These are phyloP conservation scores for Phyllostomus discolor DNA, from an alignment of 2,113 vertebrate species.

Conservation along the genomic window DNA sequence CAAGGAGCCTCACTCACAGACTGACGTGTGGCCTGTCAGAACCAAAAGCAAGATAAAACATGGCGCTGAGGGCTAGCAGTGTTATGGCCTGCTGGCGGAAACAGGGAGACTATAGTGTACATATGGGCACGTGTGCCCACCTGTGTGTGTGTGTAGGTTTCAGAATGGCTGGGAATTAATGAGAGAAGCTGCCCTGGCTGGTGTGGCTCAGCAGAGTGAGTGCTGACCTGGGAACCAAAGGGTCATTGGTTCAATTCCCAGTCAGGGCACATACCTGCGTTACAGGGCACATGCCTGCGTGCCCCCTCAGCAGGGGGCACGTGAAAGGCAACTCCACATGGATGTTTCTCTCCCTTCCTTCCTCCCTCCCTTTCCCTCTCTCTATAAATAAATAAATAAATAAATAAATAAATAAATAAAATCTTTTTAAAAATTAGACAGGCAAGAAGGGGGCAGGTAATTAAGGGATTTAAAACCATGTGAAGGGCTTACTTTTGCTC, in stretches of 20 bases:
- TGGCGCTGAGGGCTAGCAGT: background rate
- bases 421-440: background rate
- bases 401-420: too few species aligned
- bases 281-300: too few species aligned
- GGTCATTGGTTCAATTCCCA: too few species aligned
- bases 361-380: too few species aligned
- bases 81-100: background rate
- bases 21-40: background rate
- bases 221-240: too few species aligned
- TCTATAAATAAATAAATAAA: too few species aligned
- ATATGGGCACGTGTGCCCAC: background rate
- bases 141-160: background rate
- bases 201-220: too few species aligned
- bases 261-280: too few species aligned
- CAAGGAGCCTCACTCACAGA: background rate
- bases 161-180: background rate
- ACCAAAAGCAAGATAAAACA: background rate
- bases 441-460: background rate
- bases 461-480: background rate
- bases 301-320: too few species aligned
- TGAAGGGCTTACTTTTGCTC: background rate
- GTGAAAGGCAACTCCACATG: too few species aligned
- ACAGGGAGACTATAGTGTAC: background rate
- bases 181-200: background rate
- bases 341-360: too few species aligned